Evolutionary conservation across 2,113 vertebrate species (phyloP), one percentile per base, ranked within the genome.

Genomic region (Etheostoma spectabile): DNA sequence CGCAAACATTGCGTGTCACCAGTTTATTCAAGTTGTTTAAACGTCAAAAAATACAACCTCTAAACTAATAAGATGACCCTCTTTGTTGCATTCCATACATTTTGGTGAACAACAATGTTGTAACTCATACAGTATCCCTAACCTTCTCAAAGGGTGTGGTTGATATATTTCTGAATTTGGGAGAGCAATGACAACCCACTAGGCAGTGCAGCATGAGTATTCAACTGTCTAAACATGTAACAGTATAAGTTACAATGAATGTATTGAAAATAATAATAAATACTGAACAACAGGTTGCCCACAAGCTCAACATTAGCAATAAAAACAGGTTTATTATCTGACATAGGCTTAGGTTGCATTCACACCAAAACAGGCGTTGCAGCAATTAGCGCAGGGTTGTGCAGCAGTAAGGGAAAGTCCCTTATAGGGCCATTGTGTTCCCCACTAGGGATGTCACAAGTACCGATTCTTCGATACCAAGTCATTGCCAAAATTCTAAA

Each of bases 1-100:
- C 33, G 21, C 14, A 74, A 74, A 81, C 14, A 69, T 69, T 76
- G 15, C n/a, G 21, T 62, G 18, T 64, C 22, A 83, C 8, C 35
- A 42, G 14, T 91, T 89, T 88, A 89, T 83, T 91, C 12, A 69
- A 68, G 42, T 77, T 71, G 7, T 12, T 30, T 35, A 48, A 66
- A 22, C 2, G 0, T 59, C 6, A 56, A 74, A 79, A 33, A 42
- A 74, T 60, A 64, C 18, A 70, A 13, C 78, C 59, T 77, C 15
- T 12, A 24, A 64, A 15, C 30, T n/a, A 13, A 46, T 61, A 53
- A 82, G 49, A 10, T 46, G 19, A 1, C 15, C 60, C 51, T 66
- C 46, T 65, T 52, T 53, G 19, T 64, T 75, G 66, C 27, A 70
- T 42, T 63, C 8, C 48, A 82, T 22, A 56, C 6, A 64, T 62